Evolutionary conservation across 2,797 vertebrate genomes (phyloP).

Genomic region (Chaetophractus vellerosus): DNA sequence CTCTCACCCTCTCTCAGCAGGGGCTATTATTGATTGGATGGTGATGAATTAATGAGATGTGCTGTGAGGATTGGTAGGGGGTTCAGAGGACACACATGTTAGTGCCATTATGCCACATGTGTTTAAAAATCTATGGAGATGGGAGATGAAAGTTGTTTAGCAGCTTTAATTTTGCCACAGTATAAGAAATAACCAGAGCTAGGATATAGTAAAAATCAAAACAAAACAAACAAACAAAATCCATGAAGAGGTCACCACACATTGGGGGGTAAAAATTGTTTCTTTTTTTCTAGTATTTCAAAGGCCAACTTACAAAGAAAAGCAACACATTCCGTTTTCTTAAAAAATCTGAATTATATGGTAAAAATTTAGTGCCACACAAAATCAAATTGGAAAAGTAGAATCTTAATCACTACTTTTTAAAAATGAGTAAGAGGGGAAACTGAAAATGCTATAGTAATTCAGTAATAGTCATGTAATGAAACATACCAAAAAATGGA

Average conservation of each 20-base stretch:
- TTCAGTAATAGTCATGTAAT: not conserved
- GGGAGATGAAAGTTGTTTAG: conserved; percentile 21
- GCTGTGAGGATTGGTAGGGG: not conserved
- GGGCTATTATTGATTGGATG: conserved; percentile 60
- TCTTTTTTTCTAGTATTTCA: not conserved
- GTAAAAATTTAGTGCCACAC: conserved; percentile 1
- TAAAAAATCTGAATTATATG: conserved; percentile 33
- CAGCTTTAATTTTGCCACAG: conserved; percentile 23
- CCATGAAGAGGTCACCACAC: not conserved
- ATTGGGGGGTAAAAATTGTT: not conserved
- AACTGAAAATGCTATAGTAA: not conserved
- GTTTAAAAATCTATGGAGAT: conserved; percentile 24
- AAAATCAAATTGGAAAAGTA: conserved; percentile 39
- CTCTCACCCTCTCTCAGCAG: conserved; percentile 19
- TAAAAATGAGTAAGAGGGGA: conserved; percentile 32
- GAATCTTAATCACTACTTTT: conserved; percentile 20
- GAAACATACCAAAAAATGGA: conserved; percentile 25
- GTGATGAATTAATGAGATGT: conserved; percentile 69
- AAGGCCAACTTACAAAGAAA: conserved; percentile 39
- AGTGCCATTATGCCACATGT: not conserved
- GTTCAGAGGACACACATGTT: not conserved
- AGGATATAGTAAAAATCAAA: not conserved
- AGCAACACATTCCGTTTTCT: not conserved
- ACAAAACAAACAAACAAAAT: no score
- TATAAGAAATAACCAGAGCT: not conserved